Base-by-base conservation (phyloP, 2,113 vertebrate species). In the Zosterops hypoxanthus region DNA sequence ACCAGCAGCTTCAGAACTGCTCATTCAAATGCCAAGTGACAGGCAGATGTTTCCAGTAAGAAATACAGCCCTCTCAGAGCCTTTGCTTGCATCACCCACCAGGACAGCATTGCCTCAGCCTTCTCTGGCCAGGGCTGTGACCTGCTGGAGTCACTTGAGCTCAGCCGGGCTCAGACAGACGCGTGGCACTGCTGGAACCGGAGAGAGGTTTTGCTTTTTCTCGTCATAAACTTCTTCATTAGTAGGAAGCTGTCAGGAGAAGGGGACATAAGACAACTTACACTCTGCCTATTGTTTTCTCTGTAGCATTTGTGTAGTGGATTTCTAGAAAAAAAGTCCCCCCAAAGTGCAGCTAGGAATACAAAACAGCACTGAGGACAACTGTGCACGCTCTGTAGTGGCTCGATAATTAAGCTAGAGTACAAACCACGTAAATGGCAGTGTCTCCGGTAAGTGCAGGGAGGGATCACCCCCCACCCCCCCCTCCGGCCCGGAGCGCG, bases 51-150 rank as follows among this genome's bases (percentile, higher is more conserved):
- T 91, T 76, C 46, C 84, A 41, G 0, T 20, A 66, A 87, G 94
- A 96, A 89, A 89, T 88, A 88, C 36, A 90, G 82, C 85, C 55
- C 61, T 84, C 83, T 52, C n/a, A 1, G 64, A 87, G 89, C 86
- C 78, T 65, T 66, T 72, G 82, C 18, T 95, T 90, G 89, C 94
- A 94, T 95, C 91, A 96, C 87, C 91, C 93, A 72, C 31, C 83
- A 50, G 81, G 46, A 85, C 73, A 91, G 88, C 86, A 85, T 89
- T 95, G 94, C 86, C 96, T 95, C 96, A 96, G 92, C 85, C 50
- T 91, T 31, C 86, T 73, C 63, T 52, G 78, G 87, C 85, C 82
- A 22, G 63, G 78, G 82, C 76, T 63, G 36, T 91, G 93, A 95
- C 94, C 84, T 69, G 49, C 88, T 52, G 49, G 31, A 85, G 96